Conservation (phyloP, 1,140 invertebrate species). For the Drosophila obscura region DNA sequence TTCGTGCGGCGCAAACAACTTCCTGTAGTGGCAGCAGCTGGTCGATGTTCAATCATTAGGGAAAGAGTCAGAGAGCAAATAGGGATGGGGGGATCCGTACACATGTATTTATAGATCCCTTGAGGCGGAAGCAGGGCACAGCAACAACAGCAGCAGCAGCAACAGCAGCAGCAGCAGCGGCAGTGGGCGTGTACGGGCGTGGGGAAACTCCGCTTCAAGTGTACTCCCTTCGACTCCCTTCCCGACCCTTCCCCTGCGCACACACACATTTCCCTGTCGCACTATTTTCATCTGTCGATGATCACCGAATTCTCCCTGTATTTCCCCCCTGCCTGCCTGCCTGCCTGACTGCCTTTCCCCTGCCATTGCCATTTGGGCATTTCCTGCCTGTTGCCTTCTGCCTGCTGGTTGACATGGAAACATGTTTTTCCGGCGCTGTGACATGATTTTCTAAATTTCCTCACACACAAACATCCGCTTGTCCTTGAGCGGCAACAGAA, state of each 20-base stretch:
- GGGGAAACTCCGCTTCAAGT: slow-evolving; percentile 35
- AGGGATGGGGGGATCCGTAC: not conserved
- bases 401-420: slow-evolving; percentile 21
- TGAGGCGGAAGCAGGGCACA: slow-evolving; percentile 19
- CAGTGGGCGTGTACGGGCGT: not conserved
- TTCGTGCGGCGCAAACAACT: slow-evolving; percentile 34
- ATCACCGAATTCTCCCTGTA: slow-evolving; percentile 6
- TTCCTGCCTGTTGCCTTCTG: slow-evolving; percentile 51
- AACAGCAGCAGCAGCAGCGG: not conserved
- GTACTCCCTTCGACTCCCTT: slow-evolving; percentile 5
- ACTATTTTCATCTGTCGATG: slow-evolving; percentile 27
- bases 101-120: slow-evolving; percentile 39
- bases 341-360: too few relatives aligned
- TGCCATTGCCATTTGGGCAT: slow-evolving; percentile 17
- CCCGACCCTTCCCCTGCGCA: not conserved
- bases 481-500: slow-evolving; percentile 56
- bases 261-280: slow-evolving; percentile 6
- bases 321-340: too few relatives aligned
- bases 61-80: not conserved
- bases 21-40: slow-evolving; percentile 59
- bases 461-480: slow-evolving; percentile 73
- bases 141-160: not conserved
- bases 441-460: slow-evolving; percentile 68
- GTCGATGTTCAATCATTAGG: slow-evolving; percentile 62
- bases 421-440: slow-evolving; percentile 58